These are phyloP conservation scores for Lepidothrix coronata DNA, from an alignment of 2,113 vertebrate genomes.

Conservation along the genomic window DNA sequence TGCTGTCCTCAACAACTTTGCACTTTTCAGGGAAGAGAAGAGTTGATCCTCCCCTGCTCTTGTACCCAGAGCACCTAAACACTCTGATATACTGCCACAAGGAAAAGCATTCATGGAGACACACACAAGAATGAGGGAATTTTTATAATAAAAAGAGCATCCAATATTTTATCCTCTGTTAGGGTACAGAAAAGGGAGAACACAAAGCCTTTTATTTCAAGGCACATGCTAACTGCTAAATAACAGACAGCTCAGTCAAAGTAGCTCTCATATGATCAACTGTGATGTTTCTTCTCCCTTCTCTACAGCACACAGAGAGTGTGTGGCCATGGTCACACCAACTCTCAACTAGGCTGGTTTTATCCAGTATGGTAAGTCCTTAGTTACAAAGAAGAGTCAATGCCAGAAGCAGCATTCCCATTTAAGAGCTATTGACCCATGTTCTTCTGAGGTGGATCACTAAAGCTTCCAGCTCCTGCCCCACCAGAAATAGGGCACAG, in stretches of 20 bases:
- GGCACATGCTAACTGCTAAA: background rate
- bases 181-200: background rate
- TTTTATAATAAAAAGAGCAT: background rate
- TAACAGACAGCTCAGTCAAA: background rate
- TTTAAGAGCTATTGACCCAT: background rate
- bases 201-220: background rate
- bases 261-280: background rate
- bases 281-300: background rate
- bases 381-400: background rate
- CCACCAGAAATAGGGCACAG: background rate
- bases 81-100: background rate
- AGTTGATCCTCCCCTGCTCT: background rate
- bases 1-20: background rate
- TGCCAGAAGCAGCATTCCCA: background rate
- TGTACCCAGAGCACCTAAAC: background rate
- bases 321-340: accelerated
- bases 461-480: background rate
- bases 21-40: background rate
- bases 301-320: background rate
- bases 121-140: background rate
- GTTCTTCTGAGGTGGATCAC: background rate
- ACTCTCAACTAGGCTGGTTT: background rate
- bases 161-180: background rate
- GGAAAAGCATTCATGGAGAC: background rate
- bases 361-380: background rate